Percentiles rank a stretch among this genome's conserved stretches.
phyloP scores from a whole-genome alignment of 1,140 invertebrate species.

The Drosophila nikananu region DNA sequence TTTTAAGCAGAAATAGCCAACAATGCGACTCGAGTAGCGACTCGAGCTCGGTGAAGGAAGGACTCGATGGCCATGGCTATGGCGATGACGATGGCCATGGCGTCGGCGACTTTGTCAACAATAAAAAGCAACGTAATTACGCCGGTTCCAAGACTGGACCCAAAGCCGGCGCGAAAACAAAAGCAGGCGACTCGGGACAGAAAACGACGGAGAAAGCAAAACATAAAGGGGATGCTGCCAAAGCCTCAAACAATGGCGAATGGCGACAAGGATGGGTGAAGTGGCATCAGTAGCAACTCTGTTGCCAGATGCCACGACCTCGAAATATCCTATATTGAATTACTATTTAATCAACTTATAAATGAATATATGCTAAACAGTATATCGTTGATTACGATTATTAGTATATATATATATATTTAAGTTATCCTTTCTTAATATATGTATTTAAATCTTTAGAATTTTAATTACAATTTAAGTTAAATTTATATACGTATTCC shows the following conservation, averaged over 20 bases:
- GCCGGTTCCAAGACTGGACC: conserved; percentile 39
- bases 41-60: conserved; percentile 15
- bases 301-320: not conserved
- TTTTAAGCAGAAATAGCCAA: conserved; percentile 81
- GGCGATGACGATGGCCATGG: conserved; percentile 27
- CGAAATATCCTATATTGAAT: not conserved
- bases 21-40: conserved; percentile 48
- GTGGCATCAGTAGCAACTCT: not conserved
- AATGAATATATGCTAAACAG: no score
- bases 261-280: conserved; percentile 23
- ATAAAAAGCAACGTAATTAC: conserved; percentile 80
- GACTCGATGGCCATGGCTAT: conserved; percentile 27
- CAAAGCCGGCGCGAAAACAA: conserved; percentile 35
- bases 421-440: no score
- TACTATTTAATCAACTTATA: not conserved
- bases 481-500: no score
- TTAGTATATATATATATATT: no score
- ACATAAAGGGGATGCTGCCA: conserved; percentile 58
- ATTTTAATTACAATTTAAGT: not conserved
- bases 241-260: conserved; percentile 40
- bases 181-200: conserved; percentile 15
- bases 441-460: not conserved
- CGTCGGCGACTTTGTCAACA: conserved; percentile 68
- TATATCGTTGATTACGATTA: not conserved
- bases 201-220: conserved; percentile 52